These are phyloP conservation scores for Apoderus coryli DNA, from an alignment of 2,888 invertebrate genomes.

Conservation along the genomic window DNA sequence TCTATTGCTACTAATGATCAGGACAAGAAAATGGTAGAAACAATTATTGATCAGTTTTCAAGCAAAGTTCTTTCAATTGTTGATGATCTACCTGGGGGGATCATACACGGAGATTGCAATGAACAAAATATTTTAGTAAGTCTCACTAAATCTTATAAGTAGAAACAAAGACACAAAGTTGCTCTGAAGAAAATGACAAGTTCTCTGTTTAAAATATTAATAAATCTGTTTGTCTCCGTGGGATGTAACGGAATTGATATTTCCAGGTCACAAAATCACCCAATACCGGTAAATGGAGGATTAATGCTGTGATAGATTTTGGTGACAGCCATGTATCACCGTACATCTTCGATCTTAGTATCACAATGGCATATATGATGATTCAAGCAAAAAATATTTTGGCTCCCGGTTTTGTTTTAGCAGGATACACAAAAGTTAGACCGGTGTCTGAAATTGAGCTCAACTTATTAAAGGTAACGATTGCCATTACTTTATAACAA, in stretches of 20 bases:
- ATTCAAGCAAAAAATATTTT: conserved; percentile 45
- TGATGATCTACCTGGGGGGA: conserved; percentile 46
- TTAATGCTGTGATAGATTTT: conserved; percentile 71
- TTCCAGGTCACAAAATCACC: no score
- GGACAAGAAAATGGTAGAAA: conserved; percentile 39
- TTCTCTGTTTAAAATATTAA: no score
- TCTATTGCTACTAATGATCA: conserved; percentile 49
- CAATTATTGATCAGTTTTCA: conserved; percentile 49
- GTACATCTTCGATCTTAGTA: conserved; percentile 71
- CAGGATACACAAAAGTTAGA: conserved; percentile 56
- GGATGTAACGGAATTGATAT: no score
- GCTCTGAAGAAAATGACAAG: no score
- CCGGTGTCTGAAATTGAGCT: conserved; percentile 47
- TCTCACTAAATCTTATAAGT: no score
- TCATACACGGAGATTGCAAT: conserved; percentile 85
- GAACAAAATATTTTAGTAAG: conserved; percentile 65
- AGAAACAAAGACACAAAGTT: no score
- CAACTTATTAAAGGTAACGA: conserved; percentile 52
- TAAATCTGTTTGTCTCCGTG: no score
- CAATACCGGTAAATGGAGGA: conserved; percentile 35
- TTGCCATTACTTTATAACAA: no score
- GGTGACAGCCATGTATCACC: conserved; percentile 65
- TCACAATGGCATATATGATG: conserved; percentile 69
- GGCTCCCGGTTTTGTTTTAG: conserved; percentile 53
- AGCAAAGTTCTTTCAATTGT: conserved; percentile 44